These are phyloP conservation scores for Sphaeridia pumilis DNA, from an alignment of 2,888 invertebrate genomes.

Conservation along the genomic window DNA sequence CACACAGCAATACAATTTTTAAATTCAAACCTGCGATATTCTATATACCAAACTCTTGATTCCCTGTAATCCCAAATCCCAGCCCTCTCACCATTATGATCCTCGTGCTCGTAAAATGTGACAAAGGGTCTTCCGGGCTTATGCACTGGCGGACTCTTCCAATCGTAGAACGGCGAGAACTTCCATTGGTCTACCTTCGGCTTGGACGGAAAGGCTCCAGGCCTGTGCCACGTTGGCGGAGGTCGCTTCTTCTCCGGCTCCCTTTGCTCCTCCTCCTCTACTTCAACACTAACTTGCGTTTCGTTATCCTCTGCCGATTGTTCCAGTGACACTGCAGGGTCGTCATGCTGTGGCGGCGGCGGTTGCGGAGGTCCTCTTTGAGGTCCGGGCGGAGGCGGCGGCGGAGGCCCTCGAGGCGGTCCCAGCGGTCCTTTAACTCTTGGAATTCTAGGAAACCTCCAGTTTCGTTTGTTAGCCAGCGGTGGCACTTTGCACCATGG, in stretches of 20 bases:
- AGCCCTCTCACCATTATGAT: conserved; percentile 12
- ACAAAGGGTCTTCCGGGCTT: conserved; percentile 11
- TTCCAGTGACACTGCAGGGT: neutral
- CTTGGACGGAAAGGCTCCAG: no score
- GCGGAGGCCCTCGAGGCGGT: no score
- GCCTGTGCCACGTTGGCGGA: no score
- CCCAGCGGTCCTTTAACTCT: no score
- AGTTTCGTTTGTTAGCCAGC: conserved; percentile 1
- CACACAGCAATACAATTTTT: conserved; percentile 1
- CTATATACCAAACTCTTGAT: neutral
- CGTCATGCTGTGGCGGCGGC: neutral
- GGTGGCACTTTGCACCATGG: conserved; percentile 7
- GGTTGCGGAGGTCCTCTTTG: neutral
- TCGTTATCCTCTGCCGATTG: no score
- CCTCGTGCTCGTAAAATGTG: conserved; percentile 6
- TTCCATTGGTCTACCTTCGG: no score
- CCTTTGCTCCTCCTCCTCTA: no score
- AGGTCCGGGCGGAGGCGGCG: conserved; percentile 12
- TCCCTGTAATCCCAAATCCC: neutral
- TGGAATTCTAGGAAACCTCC: no score
- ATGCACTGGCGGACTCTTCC: neutral
- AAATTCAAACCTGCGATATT: neutral
- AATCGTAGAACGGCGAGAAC: neutral
- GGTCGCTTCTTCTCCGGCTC: no score
- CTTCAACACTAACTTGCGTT: no score